Conservation (phyloP, 2,797 vertebrate genomes). For the Chelonia mydas region DNA sequence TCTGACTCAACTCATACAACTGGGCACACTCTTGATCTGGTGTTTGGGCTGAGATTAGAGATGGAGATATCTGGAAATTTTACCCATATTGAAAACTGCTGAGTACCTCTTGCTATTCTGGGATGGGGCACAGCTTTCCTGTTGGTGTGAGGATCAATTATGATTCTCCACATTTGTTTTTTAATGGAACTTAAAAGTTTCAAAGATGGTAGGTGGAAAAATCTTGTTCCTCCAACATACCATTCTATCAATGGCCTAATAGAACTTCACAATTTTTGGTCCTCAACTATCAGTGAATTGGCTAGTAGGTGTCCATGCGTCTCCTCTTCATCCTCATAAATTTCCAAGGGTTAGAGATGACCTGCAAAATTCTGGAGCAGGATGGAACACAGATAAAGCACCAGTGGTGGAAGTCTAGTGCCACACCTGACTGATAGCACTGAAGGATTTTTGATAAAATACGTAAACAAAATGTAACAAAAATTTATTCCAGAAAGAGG, state of each 20-base stretch:
- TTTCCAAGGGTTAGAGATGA: background rate
- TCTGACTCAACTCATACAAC: background rate
- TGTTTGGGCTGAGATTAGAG: background rate
- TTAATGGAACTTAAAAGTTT: background rate
- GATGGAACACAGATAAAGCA: background rate
- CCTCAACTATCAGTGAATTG: background rate
- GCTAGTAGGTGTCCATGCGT: background rate
- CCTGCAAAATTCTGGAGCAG: background rate
- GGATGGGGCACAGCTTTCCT: background rate
- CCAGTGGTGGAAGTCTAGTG: background rate
- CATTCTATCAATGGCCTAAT: background rate
- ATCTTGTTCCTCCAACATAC: background rate
- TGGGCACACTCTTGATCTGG: accelerated
- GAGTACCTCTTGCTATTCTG: background rate
- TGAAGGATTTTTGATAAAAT: background rate
- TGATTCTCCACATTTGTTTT: background rate
- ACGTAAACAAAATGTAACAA: background rate
- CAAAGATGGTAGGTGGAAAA: background rate
- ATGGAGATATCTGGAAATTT: background rate
- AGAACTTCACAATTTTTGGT: background rate
- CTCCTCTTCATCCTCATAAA: background rate
- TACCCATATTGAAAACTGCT: accelerated
- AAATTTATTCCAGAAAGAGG: background rate
- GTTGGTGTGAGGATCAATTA: background rate
- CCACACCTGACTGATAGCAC: background rate